These are phyloP conservation scores for Penelope pileata DNA, from an alignment of 2,113 vertebrate species.

Conservation along the genomic window DNA sequence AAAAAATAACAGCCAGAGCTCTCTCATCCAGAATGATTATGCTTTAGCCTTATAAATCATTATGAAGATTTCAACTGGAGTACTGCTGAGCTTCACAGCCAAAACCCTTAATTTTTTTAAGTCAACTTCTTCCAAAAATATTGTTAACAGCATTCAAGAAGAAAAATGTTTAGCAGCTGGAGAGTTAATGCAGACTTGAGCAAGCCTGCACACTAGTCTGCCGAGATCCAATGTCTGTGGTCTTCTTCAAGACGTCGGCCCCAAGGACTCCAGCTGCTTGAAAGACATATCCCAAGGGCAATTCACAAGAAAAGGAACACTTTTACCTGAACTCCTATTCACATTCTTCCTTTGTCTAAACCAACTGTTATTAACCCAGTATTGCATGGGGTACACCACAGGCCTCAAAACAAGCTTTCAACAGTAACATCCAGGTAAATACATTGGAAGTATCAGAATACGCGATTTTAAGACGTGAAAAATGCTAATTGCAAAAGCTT, in stretches of 20 bases:
- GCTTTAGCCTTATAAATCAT: not conserved
- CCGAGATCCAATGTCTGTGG: not conserved
- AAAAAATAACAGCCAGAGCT: not conserved
- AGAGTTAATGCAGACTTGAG: not conserved
- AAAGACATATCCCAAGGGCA: no score
- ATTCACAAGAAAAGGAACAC: not conserved
- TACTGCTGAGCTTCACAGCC: not conserved
- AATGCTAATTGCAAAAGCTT: not conserved
- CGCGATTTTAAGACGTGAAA: not conserved
- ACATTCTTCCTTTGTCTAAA: not conserved
- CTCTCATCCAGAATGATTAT: not conserved
- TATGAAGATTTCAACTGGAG: not conserved
- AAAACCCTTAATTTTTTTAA: not conserved
- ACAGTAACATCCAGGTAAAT: not conserved
- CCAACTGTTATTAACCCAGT: not conserved
- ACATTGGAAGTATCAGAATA: not conserved
- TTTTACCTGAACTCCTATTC: not conserved
- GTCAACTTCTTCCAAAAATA: not conserved
- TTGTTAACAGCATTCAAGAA: not conserved
- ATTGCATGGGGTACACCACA: rapidly evolving
- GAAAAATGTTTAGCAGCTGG: not conserved
- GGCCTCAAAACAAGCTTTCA: not conserved
- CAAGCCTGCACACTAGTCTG: not conserved
- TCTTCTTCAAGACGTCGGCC: not conserved
- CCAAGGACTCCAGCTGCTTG: no score